Conservation (phyloP, 2,113 vertebrate genomes). For the Sylvilagus bachmani region DNA sequence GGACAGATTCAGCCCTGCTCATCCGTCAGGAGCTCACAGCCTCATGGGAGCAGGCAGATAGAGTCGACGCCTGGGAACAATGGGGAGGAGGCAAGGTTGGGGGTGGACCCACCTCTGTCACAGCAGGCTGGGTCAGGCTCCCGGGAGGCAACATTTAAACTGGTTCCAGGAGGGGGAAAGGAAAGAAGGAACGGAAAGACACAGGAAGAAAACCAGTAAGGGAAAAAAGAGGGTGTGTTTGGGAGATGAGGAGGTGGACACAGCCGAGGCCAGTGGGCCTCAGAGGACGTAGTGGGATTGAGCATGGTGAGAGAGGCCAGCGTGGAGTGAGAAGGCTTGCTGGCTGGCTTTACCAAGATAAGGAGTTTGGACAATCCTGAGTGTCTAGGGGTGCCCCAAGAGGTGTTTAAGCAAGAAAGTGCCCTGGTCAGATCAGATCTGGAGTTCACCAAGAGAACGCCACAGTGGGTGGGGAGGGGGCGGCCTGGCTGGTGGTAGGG, state of each 20-base stretch:
- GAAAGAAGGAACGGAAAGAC: not conserved
- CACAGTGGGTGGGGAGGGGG: not conserved
- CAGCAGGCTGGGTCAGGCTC: not conserved
- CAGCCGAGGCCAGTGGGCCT: not conserved
- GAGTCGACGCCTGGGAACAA: too few species aligned
- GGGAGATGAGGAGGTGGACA: not conserved
- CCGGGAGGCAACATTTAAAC: not conserved
- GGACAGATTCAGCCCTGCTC: not conserved
- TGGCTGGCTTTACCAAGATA: not conserved
- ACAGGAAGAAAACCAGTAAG: not conserved
- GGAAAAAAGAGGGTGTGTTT: not conserved
- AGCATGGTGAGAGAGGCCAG: not conserved
- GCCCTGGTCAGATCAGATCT: not conserved
- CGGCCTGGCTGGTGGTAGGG: not conserved
- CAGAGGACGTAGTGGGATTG: not conserved
- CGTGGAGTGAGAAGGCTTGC: not conserved
- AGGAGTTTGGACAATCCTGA: not conserved
- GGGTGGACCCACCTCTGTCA: not conserved
- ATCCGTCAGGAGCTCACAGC: not conserved
- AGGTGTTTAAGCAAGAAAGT: not conserved
- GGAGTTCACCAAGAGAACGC: not conserved
- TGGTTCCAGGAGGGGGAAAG: not conserved
- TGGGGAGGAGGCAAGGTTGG: fast-evolving
- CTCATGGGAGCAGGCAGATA: not conserved
- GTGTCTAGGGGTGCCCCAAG: not conserved